phyloP scores from a whole-genome alignment of 2,888 invertebrate species.

The Heteropelma amictum region DNA sequence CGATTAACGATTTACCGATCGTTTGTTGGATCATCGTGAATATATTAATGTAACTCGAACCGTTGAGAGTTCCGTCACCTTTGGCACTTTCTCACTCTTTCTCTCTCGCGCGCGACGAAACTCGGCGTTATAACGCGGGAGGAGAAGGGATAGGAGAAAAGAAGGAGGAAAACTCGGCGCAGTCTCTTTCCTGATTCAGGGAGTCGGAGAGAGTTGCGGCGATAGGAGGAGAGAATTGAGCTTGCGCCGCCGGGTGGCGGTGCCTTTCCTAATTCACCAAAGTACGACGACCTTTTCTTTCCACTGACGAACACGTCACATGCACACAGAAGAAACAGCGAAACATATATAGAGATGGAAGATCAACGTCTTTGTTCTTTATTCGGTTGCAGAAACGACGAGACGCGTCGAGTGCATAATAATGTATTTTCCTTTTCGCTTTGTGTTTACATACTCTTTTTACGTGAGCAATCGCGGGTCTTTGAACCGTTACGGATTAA shows the following conservation, averaged over 20 bases:
- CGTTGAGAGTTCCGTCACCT: constrained; percentile 23
- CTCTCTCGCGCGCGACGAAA: constrained; percentile 14
- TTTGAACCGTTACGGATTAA: too few species aligned
- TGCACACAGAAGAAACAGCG: background rate
- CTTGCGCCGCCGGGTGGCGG: constrained; percentile 31
- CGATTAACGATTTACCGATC: too few species aligned
- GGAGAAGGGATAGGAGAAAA: background rate
- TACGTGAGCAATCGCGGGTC: too few species aligned
- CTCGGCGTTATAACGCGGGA: background rate
- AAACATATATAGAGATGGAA: constrained; percentile 13
- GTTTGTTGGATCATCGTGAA: too few species aligned
- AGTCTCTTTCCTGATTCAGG: constrained; percentile 29
- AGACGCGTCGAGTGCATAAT: too few species aligned
- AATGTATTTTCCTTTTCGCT: too few species aligned
- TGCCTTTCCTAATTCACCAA: constrained; percentile 46
- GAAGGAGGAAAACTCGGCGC: constrained; percentile 14
- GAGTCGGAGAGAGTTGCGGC: background rate
- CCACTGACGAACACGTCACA: constrained; percentile 3
- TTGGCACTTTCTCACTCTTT: background rate
- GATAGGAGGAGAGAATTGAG: constrained; percentile 5
- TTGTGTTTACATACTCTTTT: too few species aligned
- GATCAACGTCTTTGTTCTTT: too few species aligned
- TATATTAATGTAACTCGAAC: too few species aligned
- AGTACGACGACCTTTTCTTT: constrained; percentile 49
- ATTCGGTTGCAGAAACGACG: too few species aligned